Evolutionary conservation across 1,140 invertebrate genomes (phyloP).

Genomic region (Lordiphosa mommai): DNA sequence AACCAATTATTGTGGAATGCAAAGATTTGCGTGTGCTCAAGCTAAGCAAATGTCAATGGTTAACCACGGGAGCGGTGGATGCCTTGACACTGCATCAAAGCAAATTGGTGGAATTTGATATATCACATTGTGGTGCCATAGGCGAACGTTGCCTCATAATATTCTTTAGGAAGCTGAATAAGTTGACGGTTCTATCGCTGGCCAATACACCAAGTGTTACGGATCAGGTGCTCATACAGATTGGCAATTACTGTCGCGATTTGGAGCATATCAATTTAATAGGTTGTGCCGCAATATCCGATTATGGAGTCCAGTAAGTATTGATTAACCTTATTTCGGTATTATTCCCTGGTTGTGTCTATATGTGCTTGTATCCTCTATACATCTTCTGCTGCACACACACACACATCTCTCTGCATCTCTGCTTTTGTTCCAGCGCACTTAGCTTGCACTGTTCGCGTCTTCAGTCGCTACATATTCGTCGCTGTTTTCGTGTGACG

Average conservation of each 20-base stretch:
- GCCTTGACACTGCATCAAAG: constrained; percentile 81
- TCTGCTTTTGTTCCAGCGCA: constrained; percentile 79
- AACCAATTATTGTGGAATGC: constrained; percentile 82
- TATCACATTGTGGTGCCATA: constrained; percentile 81
- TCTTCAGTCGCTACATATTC: constrained; percentile 80
- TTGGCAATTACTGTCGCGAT: constrained; percentile 81
- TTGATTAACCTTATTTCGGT: too few relatives aligned
- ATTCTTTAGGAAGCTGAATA: constrained; percentile 81
- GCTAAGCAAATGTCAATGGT: constrained; percentile 81
- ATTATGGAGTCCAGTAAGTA: constrained; percentile 82
- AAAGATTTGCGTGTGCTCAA: constrained; percentile 81
- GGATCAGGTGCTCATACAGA: constrained; percentile 81
- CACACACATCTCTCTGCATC: constrained; percentile 28
- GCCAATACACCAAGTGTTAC: constrained; percentile 81
- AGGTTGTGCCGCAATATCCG: constrained; percentile 81
- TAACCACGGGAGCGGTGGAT: constrained; percentile 82
- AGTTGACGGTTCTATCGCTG: constrained; percentile 81
- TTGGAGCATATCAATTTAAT: constrained; percentile 81
- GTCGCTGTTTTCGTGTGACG: constrained; percentile 81
- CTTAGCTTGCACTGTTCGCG: constrained; percentile 80
- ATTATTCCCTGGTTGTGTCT: constrained; percentile 15
- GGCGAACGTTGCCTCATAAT: constrained; percentile 82
- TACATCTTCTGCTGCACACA: constrained; percentile 28
- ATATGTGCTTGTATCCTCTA: constrained; percentile 19
- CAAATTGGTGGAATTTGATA: constrained; percentile 82